A percentile compares a stretch with the other conserved stretches of the same genome.
These are phyloP conservation scores for Leptarthrus brevirostris DNA, from an alignment of 2,888 invertebrate species.

Conservation along the genomic window DNA sequence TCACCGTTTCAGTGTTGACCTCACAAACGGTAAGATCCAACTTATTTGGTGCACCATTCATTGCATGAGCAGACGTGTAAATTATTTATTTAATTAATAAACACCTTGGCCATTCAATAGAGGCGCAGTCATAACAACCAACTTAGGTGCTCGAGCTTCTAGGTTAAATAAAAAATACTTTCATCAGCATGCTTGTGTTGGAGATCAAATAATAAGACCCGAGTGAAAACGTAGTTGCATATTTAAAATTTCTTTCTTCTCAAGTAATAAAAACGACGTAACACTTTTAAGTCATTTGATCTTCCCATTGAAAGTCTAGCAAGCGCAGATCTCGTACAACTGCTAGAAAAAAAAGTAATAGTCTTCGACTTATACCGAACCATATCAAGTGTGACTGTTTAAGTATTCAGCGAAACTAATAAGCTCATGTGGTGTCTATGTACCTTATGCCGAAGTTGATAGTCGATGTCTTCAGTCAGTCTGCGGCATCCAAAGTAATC, in stretches of 20 bases:
- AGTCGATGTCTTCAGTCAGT: slow-evolving; percentile 24
- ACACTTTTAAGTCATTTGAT: slow-evolving; percentile 27
- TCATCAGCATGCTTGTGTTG: too few species aligned
- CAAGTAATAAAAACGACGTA: slow-evolving; percentile 13
- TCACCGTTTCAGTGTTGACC: too few species aligned
- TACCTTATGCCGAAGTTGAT: slow-evolving; percentile 14
- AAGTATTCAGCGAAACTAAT: slow-evolving; percentile 15
- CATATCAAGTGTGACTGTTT: slow-evolving; percentile 15
- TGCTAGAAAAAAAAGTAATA: slow-evolving; percentile 1
- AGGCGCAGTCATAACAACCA: too few species aligned
- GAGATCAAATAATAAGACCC: too few species aligned
- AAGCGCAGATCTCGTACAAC: not conserved
- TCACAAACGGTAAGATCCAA: too few species aligned
- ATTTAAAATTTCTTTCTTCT: slow-evolving; percentile 28
- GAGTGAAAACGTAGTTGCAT: slow-evolving; percentile 20
- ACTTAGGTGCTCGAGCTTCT: too few species aligned
- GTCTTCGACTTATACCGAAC: not conserved
- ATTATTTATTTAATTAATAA: too few species aligned
- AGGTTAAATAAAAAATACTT: too few species aligned
- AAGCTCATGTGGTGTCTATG: slow-evolving; percentile 2
- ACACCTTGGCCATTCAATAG: too few species aligned
- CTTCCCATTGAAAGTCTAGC: slow-evolving; percentile 32
- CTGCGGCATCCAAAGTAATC: slow-evolving; percentile 19
- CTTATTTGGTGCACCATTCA: too few species aligned
- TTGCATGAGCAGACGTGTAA: too few species aligned